Percentiles rank a stretch among this genome's conserved stretches.
phyloP scores from a whole-genome alignment of 1,140 invertebrate species.

The Pseudobourletiella spinata region DNA sequence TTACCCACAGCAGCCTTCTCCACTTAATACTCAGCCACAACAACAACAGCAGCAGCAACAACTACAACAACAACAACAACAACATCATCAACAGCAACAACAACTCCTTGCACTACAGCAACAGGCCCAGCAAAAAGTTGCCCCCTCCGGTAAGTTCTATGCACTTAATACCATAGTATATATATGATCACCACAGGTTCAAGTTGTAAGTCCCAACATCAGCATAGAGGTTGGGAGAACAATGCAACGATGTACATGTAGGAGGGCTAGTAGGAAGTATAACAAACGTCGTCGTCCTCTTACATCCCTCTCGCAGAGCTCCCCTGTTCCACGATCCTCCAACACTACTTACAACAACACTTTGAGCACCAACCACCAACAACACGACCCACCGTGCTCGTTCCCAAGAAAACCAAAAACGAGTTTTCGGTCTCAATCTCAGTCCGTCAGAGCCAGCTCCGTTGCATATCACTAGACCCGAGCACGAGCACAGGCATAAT shows the following conservation, averaged over 20 bases:
- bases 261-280: not conserved
- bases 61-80: slow-evolving; percentile 1
- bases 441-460: too few relatives aligned
- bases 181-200: not conserved
- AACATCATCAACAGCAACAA: not conserved
- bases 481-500: too few relatives aligned
- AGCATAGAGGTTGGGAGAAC: too few relatives aligned
- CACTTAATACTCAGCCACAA: not conserved
- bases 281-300: not conserved
- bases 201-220: too few relatives aligned
- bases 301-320: too few relatives aligned
- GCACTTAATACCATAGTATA: not conserved
- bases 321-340: too few relatives aligned
- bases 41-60: not conserved
- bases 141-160: not conserved
- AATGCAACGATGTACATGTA: not conserved
- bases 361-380: too few relatives aligned
- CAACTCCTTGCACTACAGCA: not conserved
- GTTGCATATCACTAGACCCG: too few relatives aligned
- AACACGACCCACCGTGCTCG: too few relatives aligned
- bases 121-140: slow-evolving; percentile 1
- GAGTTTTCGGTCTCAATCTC: not conserved
- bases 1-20: not conserved
- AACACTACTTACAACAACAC: too few relatives aligned
- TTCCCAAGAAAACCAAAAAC: not conserved